Base-by-base conservation (phyloP, 2,888 invertebrate species). In the Sussaba pulchella region DNA sequence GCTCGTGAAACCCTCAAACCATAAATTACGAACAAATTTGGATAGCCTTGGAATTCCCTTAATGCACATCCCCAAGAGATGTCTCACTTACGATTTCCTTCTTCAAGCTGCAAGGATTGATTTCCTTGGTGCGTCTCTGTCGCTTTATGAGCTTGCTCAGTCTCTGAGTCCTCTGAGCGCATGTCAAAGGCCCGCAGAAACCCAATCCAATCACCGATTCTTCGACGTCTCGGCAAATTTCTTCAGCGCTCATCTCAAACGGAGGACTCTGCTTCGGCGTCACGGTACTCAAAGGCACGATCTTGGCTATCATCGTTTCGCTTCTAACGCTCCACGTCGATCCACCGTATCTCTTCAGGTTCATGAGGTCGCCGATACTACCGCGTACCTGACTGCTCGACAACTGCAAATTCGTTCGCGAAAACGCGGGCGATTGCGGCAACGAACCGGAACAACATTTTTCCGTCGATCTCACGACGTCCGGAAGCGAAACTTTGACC, bases 291-390 rank as follows among this genome's bases (percentile, higher is more conserved):
- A 96, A 87, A 0, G 96, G 96, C 66, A 96, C 95, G 31, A 95
- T 95, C 86, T 95, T 93, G 8, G 96, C 96, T 50, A 96, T 94
- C 84, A 96, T 91, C 61, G 95, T 94, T 86, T 96, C 96, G 91
- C 96, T 96, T 17, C 95, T 94, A 1, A 96, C 94, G 85, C 96
- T 96, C 93, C 95, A 95, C 81, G 93, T 95, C 88, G 95, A 95
- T 45, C 95, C 95, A 80, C 96, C 96, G 88, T 95, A 96, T 89
- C 94, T 95, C 87, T 95, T 95, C 87, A 94, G 91, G 91, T 96
- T 96, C 96, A 96, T 96, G 86, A 96, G 92, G 90, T 97, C 96
- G 1, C 96, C 96, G 59, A 96, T 96, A 85, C 96, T 96, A 17
- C 95, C 95, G 0, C 91, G 87, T 0, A 90, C 88, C 17, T 90